These are phyloP conservation scores for Tigriopus californicus DNA, from an alignment of 2,888 invertebrate species.

Conservation along the genomic window DNA sequence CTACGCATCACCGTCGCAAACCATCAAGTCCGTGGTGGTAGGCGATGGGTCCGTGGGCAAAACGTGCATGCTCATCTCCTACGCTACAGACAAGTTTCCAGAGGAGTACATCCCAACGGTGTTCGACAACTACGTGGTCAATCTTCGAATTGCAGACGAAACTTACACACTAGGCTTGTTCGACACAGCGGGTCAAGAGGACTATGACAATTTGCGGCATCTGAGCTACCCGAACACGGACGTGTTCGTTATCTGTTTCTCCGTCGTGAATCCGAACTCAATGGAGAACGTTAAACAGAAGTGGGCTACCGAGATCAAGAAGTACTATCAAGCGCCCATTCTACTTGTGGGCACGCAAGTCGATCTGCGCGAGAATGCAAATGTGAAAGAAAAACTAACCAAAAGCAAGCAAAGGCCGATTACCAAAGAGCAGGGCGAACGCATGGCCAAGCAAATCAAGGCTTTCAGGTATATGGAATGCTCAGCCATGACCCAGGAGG, in stretches of 20 bases:
- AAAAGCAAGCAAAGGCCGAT: constrained; percentile 40
- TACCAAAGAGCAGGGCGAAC: constrained; percentile 50
- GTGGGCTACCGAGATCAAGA: constrained; percentile 62
- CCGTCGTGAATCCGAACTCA: constrained; percentile 65
- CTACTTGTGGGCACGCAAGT: constrained; percentile 36
- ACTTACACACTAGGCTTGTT: not conserved
- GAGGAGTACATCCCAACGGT: constrained; percentile 8
- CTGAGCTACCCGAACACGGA: constrained; percentile 79
- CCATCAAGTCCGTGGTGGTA: constrained; percentile 6
- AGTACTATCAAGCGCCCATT: constrained; percentile 35
- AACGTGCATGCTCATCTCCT: constrained; percentile 9
- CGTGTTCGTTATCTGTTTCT: constrained; percentile 81
- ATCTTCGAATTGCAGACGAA: not conserved
- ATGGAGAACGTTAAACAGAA: constrained; percentile 64
- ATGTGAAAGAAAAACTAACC: constrained; percentile 23
- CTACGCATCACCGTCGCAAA: no score
- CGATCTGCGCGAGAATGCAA: constrained; percentile 34
- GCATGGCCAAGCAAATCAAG: constrained; percentile 52
- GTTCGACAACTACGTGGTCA: constrained; percentile 5
- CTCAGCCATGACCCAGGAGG: constrained; percentile 66
- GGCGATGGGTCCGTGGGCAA: constrained; percentile 11
- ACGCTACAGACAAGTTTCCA: constrained; percentile 3
- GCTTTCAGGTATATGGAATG: constrained; percentile 70
- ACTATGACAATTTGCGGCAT: constrained; percentile 5
- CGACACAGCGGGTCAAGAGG: constrained; percentile 10